A percentile compares a stretch with the other conserved stretches of the same genome.
Evolutionary conservation across 2,113 vertebrate species (phyloP).

Genomic region (Chionomys nivalis): DNA sequence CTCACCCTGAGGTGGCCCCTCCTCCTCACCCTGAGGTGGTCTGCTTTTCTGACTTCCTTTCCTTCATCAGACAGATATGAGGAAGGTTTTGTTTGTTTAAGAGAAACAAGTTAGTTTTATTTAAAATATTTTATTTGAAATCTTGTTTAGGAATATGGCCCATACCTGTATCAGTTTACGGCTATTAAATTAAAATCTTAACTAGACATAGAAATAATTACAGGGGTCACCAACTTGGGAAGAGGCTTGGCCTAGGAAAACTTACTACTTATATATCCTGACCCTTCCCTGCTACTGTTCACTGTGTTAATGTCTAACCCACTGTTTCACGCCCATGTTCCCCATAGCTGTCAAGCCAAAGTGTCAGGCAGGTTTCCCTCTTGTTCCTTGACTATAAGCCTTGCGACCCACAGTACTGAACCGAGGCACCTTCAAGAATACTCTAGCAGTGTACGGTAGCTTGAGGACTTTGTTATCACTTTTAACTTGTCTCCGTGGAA

Average conservation of each 20-base stretch:
- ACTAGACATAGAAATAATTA: conserved; percentile 3
- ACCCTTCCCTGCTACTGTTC: not conserved
- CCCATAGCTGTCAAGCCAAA: not conserved
- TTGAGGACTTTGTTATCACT: not conserved
- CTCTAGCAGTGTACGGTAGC: not conserved
- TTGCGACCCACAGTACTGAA: too few species aligned
- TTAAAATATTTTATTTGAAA: conserved; percentile 36
- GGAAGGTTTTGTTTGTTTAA: not conserved
- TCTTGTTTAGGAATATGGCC: not conserved
- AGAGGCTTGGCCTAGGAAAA: not conserved
- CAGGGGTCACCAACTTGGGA: not conserved
- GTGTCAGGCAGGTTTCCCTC: not conserved
- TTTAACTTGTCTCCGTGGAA: not conserved
- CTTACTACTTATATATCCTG: not conserved
- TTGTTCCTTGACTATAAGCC: not conserved
- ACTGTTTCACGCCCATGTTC: too few species aligned
- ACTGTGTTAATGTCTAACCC: not conserved
- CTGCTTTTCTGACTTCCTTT: not conserved
- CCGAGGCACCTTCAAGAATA: not conserved
- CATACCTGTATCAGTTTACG: not conserved
- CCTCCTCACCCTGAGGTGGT: too few species aligned
- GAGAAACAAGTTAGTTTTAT: not conserved
- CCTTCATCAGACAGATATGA: not conserved
- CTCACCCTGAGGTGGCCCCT: not conserved
- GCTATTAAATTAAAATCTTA: not conserved